Base-by-base conservation (phyloP, 2,797 vertebrate species). In the Acridotheres tristis region DNA sequence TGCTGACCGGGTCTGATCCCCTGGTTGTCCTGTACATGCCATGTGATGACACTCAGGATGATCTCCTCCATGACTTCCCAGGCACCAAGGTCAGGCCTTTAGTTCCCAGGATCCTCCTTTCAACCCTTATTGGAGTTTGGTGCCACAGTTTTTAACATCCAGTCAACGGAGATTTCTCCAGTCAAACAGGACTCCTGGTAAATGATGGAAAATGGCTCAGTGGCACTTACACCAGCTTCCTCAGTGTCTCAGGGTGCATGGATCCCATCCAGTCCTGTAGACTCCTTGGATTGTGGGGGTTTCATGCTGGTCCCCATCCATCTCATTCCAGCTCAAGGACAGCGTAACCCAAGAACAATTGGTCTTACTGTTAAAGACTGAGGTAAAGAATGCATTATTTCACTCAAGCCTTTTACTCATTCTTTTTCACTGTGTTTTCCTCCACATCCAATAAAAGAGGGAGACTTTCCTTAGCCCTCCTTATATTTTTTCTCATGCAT, bases 101-200 rank as follows among this genome's bases (percentile, higher is more conserved):
- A n/a, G 14, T 5, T 71, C 12, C 36, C 21, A 7, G 7, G 9
- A 51, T 48, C 11, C 12, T 63, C 25, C 11, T 84, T 79, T 34
- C 18, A 5, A 47, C 12, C 27, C 13, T 54, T 30, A 5, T 13
- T 43, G 14, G 14, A 68, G 10, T 9, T 9, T 45, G 30, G 6
- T 19, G 20, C 26, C 55, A 16, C 10, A n/a, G 19, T 58, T 58
- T n/a, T 20, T 30, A 58, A 48, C 7, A 12, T n/a, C 27, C 16
- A 53, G 14, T 23, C 8, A 47, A 13, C 5, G 7, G 50, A 51
- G 30, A 75, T 3, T 8, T 48, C 23, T 14, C 7, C 0, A 0
- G 38, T 48, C 29, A 69, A 26, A 8, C 20, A 34, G 32, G 12
- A 48, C 11, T 54, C 32, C 23, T 26, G 34, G 16, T 26, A 54